These are phyloP conservation scores for Sisyra nigra DNA, from an alignment of 2,888 invertebrate genomes.

Conservation along the genomic window DNA sequence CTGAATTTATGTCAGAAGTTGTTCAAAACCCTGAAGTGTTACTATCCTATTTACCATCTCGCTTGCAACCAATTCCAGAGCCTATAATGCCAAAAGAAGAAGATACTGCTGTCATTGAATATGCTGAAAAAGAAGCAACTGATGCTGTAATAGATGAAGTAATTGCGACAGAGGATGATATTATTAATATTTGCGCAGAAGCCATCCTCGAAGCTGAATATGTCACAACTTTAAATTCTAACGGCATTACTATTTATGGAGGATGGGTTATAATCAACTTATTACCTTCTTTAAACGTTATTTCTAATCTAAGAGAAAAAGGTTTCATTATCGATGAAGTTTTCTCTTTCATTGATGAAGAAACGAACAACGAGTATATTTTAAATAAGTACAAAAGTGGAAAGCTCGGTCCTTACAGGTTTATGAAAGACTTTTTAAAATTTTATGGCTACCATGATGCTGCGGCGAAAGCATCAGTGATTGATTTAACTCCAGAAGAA, in stretches of 20 bases:
- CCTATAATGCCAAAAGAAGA: not conserved
- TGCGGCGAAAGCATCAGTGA: slow-evolving; percentile 17
- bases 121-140: not conserved
- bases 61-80: not conserved
- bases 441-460: slow-evolving; percentile 17
- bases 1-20: not conserved
- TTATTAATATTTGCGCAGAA: slow-evolving; percentile 26
- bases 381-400: slow-evolving; percentile 17
- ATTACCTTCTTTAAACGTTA: slow-evolving; percentile 31
- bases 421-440: slow-evolving; percentile 20
- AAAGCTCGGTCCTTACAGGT: slow-evolving; percentile 16
- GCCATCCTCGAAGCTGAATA: slow-evolving; percentile 26
- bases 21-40: not conserved
- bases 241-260: slow-evolving; percentile 21
- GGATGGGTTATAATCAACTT: slow-evolving; percentile 47
- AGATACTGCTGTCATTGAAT: not conserved
- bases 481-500: slow-evolving; percentile 9
- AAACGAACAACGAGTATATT: slow-evolving; percentile 26
- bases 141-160: not conserved
- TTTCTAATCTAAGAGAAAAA: slow-evolving; percentile 28
- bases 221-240: slow-evolving; percentile 19
- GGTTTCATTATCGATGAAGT: slow-evolving; percentile 36
- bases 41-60: not conserved
- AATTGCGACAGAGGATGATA: slow-evolving; percentile 26
- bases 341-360: slow-evolving; percentile 34